Percentiles rank a stretch among this genome's conserved stretches.
Evolutionary conservation across 2,113 vertebrate species (phyloP).

Genomic region (Ptychochromis oligacanthus): DNA sequence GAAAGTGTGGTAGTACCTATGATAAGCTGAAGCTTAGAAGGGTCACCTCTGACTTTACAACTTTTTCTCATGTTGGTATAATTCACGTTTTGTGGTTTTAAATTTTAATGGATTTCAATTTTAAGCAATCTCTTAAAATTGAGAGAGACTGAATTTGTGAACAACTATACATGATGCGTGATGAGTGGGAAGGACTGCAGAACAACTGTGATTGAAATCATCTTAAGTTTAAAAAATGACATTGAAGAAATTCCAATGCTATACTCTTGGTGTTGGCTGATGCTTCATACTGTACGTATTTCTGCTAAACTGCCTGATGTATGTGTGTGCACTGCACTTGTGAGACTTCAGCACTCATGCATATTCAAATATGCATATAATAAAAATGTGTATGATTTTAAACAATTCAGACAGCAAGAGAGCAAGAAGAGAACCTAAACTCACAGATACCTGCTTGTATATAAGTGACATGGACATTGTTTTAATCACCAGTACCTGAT

Average conservation of each 20-base stretch:
- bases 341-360: not conserved
- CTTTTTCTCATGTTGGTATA: not conserved
- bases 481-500: not conserved
- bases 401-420: not conserved
- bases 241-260: too few relatives aligned
- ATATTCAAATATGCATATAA: not conserved
- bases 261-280: not conserved
- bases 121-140: too few relatives aligned
- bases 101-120: too few relatives aligned
- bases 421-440: rapidly evolving
- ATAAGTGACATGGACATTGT: not conserved
- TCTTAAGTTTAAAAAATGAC: too few relatives aligned
- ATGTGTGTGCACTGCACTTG: not conserved
- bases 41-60: not conserved
- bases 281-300: not conserved
- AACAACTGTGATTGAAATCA: not conserved
- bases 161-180: not conserved
- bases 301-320: too few relatives aligned
- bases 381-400: not conserved
- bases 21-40: not conserved
- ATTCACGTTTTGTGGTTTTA: too few relatives aligned
- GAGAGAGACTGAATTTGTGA: too few relatives aligned
- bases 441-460: not conserved
- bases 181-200: not conserved
- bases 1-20: not conserved